Evolutionary conservation across 2,113 vertebrate genomes (phyloP).

Genomic region (Calyptommatus sinebrachiatus): DNA sequence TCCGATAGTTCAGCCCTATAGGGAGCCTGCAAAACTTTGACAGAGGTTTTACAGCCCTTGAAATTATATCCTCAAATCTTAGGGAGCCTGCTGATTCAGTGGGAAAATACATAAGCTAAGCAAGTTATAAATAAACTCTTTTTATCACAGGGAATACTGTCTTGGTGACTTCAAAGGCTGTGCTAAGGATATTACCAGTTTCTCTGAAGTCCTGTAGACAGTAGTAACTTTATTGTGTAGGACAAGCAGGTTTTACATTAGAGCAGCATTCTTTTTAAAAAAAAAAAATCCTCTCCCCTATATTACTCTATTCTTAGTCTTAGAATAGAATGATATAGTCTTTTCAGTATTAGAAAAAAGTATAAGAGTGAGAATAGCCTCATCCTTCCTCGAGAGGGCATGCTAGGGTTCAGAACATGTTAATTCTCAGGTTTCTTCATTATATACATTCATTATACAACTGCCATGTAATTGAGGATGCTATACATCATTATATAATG

Average conservation of each 20-base stretch:
- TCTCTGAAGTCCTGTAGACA: conserved; percentile 77
- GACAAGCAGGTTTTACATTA: conserved; percentile 49
- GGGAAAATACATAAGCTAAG: conserved; percentile 79
- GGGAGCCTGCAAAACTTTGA: conserved; percentile 81
- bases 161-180: conserved; percentile 81
- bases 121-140: conserved; percentile 85
- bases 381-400: too few species aligned
- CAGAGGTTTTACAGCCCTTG: conserved; percentile 84
- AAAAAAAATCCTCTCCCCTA: conserved; percentile 21
- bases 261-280: conserved; percentile 51
- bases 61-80: conserved; percentile 81
- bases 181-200: conserved; percentile 67
- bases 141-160: conserved; percentile 76
- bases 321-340: conserved; percentile 42
- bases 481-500: too few species aligned
- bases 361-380: conserved; percentile 53
- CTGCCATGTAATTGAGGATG: too few species aligned
- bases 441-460: too few species aligned
- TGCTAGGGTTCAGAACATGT: too few species aligned
- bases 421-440: too few species aligned
- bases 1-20: conserved; percentile 75
- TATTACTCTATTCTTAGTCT: conserved; percentile 43
- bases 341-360: conserved; percentile 42
- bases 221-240: conserved; percentile 73
- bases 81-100: conserved; percentile 80